These are phyloP conservation scores for Elymnias hypermnestra DNA, from an alignment of 1,140 invertebrate genomes.

Conservation along the genomic window DNA sequence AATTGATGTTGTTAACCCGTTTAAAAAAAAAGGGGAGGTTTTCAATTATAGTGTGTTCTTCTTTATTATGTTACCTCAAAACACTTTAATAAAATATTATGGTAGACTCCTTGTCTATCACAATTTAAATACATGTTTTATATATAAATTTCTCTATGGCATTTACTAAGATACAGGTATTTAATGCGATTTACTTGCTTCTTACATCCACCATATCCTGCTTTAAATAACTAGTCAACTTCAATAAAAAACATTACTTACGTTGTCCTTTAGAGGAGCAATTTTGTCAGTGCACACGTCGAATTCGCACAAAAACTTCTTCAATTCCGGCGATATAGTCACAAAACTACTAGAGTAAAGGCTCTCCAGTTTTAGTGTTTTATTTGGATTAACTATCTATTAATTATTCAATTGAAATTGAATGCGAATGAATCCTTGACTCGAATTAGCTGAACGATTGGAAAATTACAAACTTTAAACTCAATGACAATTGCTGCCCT, in stretches of 20 bases:
- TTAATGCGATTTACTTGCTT: background rate
- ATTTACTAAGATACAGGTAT: no score
- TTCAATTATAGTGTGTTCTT: no score
- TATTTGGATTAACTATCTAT: conserved; percentile 10
- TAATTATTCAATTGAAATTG: conserved; percentile 19
- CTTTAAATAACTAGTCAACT: background rate
- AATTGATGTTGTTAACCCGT: no score
- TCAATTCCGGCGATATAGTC: conserved; percentile 42
- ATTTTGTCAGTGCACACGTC: conserved; percentile 52
- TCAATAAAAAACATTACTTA: background rate
- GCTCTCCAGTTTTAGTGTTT: conserved; percentile 43
- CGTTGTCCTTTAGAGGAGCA: conserved; percentile 35
- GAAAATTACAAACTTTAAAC: conserved; percentile 6
- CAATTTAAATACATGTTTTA: no score
- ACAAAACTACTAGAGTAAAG: conserved; percentile 36
- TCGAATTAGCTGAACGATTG: conserved; percentile 12
- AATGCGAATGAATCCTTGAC: conserved; percentile 17
- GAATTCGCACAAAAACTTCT: conserved; percentile 49
- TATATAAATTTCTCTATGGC: no score
- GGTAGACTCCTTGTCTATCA: no score
- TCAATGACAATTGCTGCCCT: background rate
- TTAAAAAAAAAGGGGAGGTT: no score
- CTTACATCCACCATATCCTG: background rate
- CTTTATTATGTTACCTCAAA: no score
- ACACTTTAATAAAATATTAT: no score